Percentiles rank a stretch among this genome's conserved stretches.
Evolutionary conservation across 2,797 vertebrate species (phyloP).

Genomic region (Galago senegalensis): DNA sequence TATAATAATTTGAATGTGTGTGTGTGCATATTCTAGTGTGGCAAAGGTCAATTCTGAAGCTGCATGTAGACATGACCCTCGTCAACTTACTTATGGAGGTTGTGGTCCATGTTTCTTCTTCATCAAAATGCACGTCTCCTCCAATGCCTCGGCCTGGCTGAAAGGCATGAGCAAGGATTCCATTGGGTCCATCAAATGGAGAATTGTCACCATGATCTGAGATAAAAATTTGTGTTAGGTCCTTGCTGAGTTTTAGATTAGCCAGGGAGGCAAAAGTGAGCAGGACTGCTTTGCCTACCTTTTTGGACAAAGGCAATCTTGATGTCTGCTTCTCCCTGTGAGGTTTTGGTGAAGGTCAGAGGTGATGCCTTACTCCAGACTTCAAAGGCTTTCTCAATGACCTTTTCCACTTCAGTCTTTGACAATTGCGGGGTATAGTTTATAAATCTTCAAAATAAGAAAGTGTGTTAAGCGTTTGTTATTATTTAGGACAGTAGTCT

Average conservation of each 20-base stretch:
- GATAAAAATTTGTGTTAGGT: background rate
- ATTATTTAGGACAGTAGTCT: background rate
- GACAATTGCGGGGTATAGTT: slow-evolving; percentile 90
- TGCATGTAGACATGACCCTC: background rate
- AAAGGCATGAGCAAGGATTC: slow-evolving; percentile 94
- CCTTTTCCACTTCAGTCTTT: slow-evolving; percentile 87
- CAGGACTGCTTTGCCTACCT: slow-evolving; percentile 85
- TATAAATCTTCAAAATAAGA: slow-evolving; percentile 89
- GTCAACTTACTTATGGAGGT: slow-evolving; percentile 80
- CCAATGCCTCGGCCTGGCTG: slow-evolving; percentile 92
- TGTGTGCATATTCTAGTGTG: background rate
- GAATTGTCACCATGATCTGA: slow-evolving; percentile 94
- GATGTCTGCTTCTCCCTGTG: slow-evolving; percentile 90
- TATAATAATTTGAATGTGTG: background rate
- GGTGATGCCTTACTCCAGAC: slow-evolving; percentile 91
- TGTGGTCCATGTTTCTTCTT: slow-evolving; percentile 93
- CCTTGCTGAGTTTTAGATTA: background rate
- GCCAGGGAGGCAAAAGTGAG: background rate
- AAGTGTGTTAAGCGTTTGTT: background rate
- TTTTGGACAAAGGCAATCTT: slow-evolving; percentile 89
- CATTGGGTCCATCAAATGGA: slow-evolving; percentile 94
- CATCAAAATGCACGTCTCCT: slow-evolving; percentile 95
- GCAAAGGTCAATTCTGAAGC: background rate
- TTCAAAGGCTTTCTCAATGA: slow-evolving; percentile 88
- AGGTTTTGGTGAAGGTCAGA: slow-evolving; percentile 90